Evolutionary conservation across 2,113 vertebrate species (phyloP).

Genomic region (Anhinga anhinga): DNA sequence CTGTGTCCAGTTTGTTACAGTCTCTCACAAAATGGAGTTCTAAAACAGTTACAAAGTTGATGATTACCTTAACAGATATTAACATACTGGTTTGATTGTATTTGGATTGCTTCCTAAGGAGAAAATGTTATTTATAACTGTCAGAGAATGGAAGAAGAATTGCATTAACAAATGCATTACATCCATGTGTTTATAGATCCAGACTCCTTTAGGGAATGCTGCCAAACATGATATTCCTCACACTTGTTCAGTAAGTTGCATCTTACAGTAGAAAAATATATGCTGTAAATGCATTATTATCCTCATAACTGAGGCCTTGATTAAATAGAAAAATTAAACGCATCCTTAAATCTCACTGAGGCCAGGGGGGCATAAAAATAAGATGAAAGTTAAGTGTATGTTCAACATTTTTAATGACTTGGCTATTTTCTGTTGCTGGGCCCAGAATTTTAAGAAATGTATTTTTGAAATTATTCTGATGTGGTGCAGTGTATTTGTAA

Average conservation of each 20-base stretch:
- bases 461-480: neutral
- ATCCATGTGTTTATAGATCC: conserved; percentile 52
- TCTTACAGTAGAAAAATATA: neutral
- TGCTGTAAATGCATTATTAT: neutral
- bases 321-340: neutral
- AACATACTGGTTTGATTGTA: conserved; percentile 14
- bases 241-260: neutral
- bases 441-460: neutral
- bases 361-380: neutral
- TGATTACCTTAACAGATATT: neutral
- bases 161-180: conserved; percentile 34
- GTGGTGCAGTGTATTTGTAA: neutral
- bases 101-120: conserved; percentile 46
- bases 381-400: neutral
- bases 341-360: neutral
- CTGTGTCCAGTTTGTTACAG: neutral
- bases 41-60: neutral
- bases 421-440: neutral
- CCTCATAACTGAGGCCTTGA: neutral
- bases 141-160: conserved; percentile 52
- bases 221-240: conserved; percentile 40
- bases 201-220: conserved; percentile 44
- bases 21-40: neutral
- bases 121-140: conserved; percentile 58
- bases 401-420: neutral